Evolutionary conservation across 2,888 invertebrate genomes (phyloP).

Genomic region (Teleiodes luculella): DNA sequence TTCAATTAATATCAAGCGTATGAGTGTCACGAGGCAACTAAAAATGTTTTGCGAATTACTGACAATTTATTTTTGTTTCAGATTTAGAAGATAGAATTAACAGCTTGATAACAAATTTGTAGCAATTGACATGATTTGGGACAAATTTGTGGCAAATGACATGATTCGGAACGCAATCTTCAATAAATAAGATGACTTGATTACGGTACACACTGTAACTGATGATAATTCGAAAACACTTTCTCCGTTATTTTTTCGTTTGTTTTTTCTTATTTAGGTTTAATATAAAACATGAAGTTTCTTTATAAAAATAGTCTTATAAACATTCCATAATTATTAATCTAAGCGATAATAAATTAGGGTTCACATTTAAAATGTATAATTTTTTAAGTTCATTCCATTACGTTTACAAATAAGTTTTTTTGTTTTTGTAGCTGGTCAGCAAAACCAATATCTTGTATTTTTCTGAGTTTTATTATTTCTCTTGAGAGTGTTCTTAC

Average conservation of each 20-base stretch:
- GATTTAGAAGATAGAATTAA: constrained; percentile 11
- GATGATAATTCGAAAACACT: constrained; percentile 24
- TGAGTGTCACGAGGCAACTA: too few species aligned
- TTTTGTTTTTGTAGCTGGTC: constrained; percentile 45
- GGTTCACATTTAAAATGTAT: not conserved
- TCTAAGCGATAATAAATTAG: constrained; percentile 3
- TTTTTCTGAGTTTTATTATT: not conserved
- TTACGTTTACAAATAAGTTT: constrained; percentile 29
- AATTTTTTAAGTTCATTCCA: not conserved
- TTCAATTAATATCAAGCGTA: too few species aligned
- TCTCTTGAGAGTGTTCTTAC: not conserved
- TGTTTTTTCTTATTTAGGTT: too few species aligned
- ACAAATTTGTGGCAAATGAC: constrained; percentile 23
- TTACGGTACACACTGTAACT: not conserved
- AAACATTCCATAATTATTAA: too few species aligned
- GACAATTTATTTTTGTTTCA: constrained; percentile 23
- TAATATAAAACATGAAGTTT: too few species aligned
- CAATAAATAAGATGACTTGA: not conserved
- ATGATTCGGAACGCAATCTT: not conserved
- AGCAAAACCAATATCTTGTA: constrained; percentile 6
- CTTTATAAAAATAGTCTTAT: too few species aligned
- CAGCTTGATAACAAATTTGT: constrained; percentile 24
- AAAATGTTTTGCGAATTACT: too few species aligned
- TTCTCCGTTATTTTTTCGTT: constrained; percentile 37
- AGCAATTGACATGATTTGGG: constrained; percentile 12